Base-by-base conservation (phyloP, 64 coral and sea anemone species). In the Montipora capricornis region DNA sequence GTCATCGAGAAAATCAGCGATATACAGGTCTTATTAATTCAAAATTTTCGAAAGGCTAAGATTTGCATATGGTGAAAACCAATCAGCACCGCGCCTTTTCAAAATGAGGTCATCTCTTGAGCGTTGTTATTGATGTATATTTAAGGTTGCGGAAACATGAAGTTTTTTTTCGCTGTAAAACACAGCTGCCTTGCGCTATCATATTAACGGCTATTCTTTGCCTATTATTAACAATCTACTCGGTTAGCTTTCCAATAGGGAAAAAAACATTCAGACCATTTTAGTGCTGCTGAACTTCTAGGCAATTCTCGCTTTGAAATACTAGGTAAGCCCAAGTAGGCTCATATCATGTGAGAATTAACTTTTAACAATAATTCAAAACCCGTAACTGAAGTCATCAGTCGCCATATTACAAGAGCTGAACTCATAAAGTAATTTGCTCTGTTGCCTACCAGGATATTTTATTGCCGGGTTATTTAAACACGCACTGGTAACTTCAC, bases 31-130 rank as follows among this genome's bases (percentile, higher is more conserved):
- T 44, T 64, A 86, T 86, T 86, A 86, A 86, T 86, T 86, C 62
- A 86, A 37, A 86, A 86, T 47, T 71, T 49, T 86, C 45, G 66
- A 50, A 85, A 86, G 67, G 61, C 47, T 64, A 44, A 86, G 68
- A 94, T 94, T 94, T 94, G 81, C 92, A 94, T 94, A 94, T 64
- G n/a, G 49, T 16, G 91, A 79, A 78, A 53, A 37, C 92, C 92
- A 94, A 94, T 94, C 92, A 88, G 51, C 49, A 15, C 16, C 12
- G 17, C 47, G 88, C 70, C 79, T 26, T 81, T 81, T 89, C 2
- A 82, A 67, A 89, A 94, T 94, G 87, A 89, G 82, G 20, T 45
- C 53, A 81, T 66, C 87, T 20, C 89, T 94, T 87, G 83, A 85
- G 50, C 62, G 89, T 87, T 53, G 69, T 89, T 89, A 89, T 94